Base-by-base conservation (phyloP, 2,888 invertebrate species). In the Allolobophora icterica region DNA sequence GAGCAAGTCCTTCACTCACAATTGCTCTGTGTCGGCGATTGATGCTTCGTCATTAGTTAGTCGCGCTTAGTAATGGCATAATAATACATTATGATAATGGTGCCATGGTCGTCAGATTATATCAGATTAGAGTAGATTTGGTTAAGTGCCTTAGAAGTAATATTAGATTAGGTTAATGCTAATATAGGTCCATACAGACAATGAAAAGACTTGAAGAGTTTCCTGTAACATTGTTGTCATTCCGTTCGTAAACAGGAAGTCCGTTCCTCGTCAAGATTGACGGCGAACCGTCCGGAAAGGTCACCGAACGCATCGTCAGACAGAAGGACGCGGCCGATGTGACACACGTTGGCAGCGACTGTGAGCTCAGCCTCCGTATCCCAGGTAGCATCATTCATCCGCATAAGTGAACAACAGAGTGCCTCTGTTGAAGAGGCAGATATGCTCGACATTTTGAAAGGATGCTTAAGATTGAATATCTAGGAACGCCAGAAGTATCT, bases 291-390 rank as follows among this genome's bases (percentile, higher is more conserved):
- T 94, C 94, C 13, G 95, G 95, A 17, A 94, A 95, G 89, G 92
- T 94, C 42, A 92, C 95, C 24, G 95, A 95, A 92, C 94, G 94
- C 0, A 92, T 94, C 33, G 92, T 92, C 35, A 94, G 93, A 90
- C 93, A 94, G 24, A 97, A 98, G 58, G 98, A 98, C 94, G 97
- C 97, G 0, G 98, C 98, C 0, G 98, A 98, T 0, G 97, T 98
- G n/a, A 98, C 98, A 0, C 98, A 98, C 95, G 98, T 98, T 84
- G 98, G 98, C 93, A 98, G 97, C 94, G 97, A 98, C 96, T 98
- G 98, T 96, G 98, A 98, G 94, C 96, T 99, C 91, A 98, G 98
- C 6, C 98, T 95, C 35, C 94, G 94, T 92, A 94, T 95, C 90
- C 95, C 95, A 92, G 95, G 95, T 95, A 92, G 90, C 91, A n/a